Conservation (phyloP, 2,113 vertebrate genomes). For the Aldabrachelys gigantea region DNA sequence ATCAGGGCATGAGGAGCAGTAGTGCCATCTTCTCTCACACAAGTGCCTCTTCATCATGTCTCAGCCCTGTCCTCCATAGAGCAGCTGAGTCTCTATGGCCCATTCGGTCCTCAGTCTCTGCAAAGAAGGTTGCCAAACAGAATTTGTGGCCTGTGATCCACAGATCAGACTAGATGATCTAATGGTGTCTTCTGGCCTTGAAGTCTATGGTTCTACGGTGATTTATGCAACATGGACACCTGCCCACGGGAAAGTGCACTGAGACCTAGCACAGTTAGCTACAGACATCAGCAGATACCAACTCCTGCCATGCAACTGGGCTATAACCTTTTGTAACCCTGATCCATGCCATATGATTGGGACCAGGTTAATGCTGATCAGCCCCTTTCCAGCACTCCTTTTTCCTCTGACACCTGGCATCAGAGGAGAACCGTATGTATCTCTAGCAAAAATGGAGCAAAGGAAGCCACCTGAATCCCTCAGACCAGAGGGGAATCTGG, state of each 20-base stretch:
- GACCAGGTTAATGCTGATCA: neutral
- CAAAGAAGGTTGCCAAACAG: neutral
- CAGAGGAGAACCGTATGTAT: neutral
- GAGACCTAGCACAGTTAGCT: neutral
- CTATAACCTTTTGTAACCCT: neutral
- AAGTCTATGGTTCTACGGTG: neutral
- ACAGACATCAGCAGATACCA: no score
- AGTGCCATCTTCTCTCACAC: neutral
- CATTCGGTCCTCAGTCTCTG: accelerated
- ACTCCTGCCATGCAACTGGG: neutral
- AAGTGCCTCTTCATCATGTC: neutral
- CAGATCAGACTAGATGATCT: neutral
- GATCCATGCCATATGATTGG: no score
- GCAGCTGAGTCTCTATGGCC: neutral
- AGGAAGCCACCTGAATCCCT: neutral
- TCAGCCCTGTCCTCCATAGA: neutral
- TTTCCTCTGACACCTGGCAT: neutral
- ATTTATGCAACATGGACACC: neutral
- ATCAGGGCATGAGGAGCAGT: neutral
- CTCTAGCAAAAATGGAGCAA: neutral
- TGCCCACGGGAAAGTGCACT: neutral
- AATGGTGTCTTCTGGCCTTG: neutral
- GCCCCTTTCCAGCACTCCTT: neutral
- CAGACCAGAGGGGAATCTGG: neutral
- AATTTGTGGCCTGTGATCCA: neutral